Base-by-base conservation (phyloP, 2,113 vertebrate genomes). In the Sardina pilchardus region DNA sequence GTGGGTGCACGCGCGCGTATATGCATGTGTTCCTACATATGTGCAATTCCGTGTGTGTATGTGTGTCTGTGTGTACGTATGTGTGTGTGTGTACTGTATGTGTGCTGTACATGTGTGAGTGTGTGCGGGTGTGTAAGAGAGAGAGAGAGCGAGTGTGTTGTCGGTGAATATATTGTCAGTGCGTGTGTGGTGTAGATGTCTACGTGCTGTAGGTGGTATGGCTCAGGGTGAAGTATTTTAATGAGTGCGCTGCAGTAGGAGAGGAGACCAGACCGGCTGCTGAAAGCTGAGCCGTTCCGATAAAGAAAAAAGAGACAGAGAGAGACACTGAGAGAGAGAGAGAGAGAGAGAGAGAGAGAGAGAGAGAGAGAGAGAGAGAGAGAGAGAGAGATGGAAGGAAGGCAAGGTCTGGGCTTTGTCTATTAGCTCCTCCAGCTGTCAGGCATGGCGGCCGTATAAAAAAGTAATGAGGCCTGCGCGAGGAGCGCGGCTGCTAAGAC, bases 181-280 rank as follows among this genome's bases (percentile, higher is more conserved):
- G 71, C 6, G 34, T 36, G 71, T 78, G 71, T 78, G 30, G 3
- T 78, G 16, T 36, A 78, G 71, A 78, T 36, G 14, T 78, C 30
- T 78, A 12, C 39, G 71, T 78, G 30, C 71, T 39, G 71, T 78
- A 78, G 14, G 71, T 34, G 30, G 12, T 78, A 78, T 36, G 16
- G 71, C 71, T 78, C 34, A 78, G 59, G 50, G 83, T 84, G 36
- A 84, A 63, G 47, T 17, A 82, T 48, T 82, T 82, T 44, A 48
- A 45, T 82, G 81, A 82, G 45, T n/a, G 21, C 47, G 81, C 30
- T 82, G 45, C 45, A 82, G 9, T 6, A 43, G 6, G 21, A 78
- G 75, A 80, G 45, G 45, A 48, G 12, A 12, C 26, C 30, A 34
- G 30, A 78, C 71, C 36, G 30, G 71, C 71, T 78, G 71, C 71